These are phyloP conservation scores for Chirona hameri DNA, from an alignment of 2,888 invertebrate genomes.

Conservation along the genomic window DNA sequence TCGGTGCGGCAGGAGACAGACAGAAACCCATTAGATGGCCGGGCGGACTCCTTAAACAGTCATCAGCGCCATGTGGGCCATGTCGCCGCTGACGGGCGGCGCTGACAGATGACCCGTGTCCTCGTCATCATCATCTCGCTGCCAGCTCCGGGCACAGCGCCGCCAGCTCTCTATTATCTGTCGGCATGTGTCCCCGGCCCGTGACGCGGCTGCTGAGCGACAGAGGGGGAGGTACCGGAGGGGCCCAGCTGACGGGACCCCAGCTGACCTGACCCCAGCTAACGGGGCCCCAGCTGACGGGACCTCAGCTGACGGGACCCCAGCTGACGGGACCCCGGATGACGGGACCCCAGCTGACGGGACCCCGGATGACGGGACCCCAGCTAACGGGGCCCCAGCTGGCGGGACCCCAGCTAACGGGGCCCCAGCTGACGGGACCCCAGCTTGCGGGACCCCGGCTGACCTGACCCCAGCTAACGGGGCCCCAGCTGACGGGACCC, in stretches of 20 bases:
- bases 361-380: not conserved
- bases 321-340: no score
- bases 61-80: not conserved
- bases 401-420: no score
- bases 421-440: not conserved
- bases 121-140: not conserved
- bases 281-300: not conserved
- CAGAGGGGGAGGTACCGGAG: not conserved
- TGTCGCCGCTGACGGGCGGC: conserved; percentile 4
- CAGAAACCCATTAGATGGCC: no score
- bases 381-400: no score
- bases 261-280: not conserved
- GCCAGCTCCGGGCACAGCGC: not conserved
- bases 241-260: not conserved
- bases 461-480: not conserved
- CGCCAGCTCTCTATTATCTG: not conserved
- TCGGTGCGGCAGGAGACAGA: no score
- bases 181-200: not conserved
- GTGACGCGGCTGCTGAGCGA: not conserved
- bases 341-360: no score
- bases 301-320: no score
- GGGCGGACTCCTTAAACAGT: no score
- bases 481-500: not conserved
- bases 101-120: not conserved
- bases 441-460: no score